These are phyloP conservation scores for Lates calcarifer DNA, from an alignment of 2,113 vertebrate species.

Conservation along the genomic window DNA sequence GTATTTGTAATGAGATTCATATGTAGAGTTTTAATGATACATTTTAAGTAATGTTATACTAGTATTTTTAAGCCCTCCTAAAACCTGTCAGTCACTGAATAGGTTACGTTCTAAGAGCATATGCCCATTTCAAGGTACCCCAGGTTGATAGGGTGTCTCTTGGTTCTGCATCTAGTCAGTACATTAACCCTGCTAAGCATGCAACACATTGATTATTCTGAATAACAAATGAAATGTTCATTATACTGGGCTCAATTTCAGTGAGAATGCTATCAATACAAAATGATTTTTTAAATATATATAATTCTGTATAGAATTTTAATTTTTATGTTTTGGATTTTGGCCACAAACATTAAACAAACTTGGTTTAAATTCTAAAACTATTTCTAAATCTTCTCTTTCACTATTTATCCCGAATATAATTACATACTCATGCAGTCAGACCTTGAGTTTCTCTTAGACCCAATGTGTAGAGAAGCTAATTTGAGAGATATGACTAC, in stretches of 20 bases:
- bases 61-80: too few species aligned
- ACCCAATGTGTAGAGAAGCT: slow-evolving; percentile 61
- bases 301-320: neutral
- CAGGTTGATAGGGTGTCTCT: neutral
- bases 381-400: slow-evolving; percentile 32
- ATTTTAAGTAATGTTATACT: too few species aligned
- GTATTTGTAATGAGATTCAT: neutral
- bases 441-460: slow-evolving; percentile 74
- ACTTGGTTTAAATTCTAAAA: slow-evolving; percentile 38
- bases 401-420: slow-evolving; percentile 48
- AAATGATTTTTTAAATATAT: neutral
- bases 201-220: slow-evolving; percentile 13
- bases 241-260: neutral
- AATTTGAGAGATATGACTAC: slow-evolving; percentile 72
- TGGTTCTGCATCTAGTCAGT: neutral
- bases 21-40: too few species aligned
- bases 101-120: neutral
- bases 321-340: slow-evolving; percentile 6
- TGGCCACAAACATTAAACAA: slow-evolving; percentile 4
- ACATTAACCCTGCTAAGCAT: slow-evolving; percentile 4
- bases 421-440: slow-evolving; percentile 55
- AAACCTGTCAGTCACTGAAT: neutral
- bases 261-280: slow-evolving; percentile 12
- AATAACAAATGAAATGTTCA: slow-evolving; percentile 18
- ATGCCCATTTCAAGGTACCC: neutral